Evolutionary conservation across 2,888 invertebrate species (phyloP).

Genomic region (Nasonia oneida): DNA sequence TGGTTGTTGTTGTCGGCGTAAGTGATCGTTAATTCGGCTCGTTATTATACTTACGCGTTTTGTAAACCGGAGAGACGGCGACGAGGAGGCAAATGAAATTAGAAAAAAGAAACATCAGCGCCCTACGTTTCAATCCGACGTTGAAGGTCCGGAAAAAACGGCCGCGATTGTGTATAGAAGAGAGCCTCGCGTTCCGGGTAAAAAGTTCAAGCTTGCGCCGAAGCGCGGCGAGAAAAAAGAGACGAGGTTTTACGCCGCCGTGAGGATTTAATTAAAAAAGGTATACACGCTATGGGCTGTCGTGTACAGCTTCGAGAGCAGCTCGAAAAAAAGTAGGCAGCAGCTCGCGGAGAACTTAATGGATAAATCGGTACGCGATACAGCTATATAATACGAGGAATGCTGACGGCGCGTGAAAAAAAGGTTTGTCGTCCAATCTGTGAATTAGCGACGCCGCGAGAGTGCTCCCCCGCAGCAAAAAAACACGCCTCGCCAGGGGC

Average conservation of each 20-base stretch:
- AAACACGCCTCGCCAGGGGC: conserved; percentile 59
- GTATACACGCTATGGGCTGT: not conserved
- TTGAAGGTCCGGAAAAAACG: not conserved
- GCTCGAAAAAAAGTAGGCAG: not conserved
- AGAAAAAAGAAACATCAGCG: not conserved
- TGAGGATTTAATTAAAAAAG: conserved; percentile 39
- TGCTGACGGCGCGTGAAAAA: conserved; percentile 52
- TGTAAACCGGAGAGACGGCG: not conserved
- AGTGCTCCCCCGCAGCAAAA: not conserved
- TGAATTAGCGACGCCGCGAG: conserved; percentile 65
- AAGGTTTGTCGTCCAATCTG: conserved; percentile 65
- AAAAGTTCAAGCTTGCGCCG: conserved; percentile 5
- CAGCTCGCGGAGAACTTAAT: not conserved
- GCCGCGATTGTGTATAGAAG: not conserved
- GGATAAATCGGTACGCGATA: conserved; percentile 33
- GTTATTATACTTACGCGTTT: not conserved
- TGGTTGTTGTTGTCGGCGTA: not conserved
- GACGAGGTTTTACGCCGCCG: not conserved
- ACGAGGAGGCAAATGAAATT: not conserved
- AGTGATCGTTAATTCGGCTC: conserved; percentile 16
- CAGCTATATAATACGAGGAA: conserved; percentile 14
- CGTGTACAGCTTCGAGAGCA: not conserved
- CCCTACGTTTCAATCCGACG: not conserved
- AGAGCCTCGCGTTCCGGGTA: not conserved
- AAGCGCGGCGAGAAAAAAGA: not conserved